These are phyloP conservation scores for Carcharodon carcharias DNA, from an alignment of 2,797 vertebrate species.

Conservation along the genomic window DNA sequence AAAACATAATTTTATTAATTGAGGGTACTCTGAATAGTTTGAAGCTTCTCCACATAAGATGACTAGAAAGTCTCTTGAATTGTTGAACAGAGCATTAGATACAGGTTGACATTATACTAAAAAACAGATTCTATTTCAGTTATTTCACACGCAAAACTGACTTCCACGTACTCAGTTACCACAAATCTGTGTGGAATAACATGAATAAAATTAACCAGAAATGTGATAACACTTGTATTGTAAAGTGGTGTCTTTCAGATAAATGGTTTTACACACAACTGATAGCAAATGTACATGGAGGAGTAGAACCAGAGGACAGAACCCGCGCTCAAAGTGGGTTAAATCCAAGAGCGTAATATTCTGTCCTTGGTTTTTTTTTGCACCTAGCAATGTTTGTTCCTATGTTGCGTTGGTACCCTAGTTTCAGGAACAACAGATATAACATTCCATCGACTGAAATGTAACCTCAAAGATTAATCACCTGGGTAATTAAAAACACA, in stretches of 20 bases:
- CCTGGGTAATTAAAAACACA: too few relatives aligned
- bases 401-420: too few relatives aligned
- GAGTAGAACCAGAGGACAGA: not conserved
- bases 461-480: too few relatives aligned
- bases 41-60: not conserved
- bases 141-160: not conserved
- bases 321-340: not conserved
- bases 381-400: too few relatives aligned
- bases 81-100: not conserved
- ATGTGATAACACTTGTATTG: not conserved
- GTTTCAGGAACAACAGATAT: too few relatives aligned
- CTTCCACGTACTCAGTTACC: not conserved
- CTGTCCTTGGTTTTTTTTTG: too few relatives aligned
- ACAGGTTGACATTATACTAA: not conserved
- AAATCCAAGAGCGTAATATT: not conserved
- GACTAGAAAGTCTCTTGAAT: not conserved
- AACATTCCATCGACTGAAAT: too few relatives aligned
- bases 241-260: not conserved
- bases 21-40: not conserved
- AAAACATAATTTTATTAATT: not conserved
- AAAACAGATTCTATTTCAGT: not conserved
- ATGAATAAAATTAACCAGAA: not conserved
- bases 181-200: not conserved
- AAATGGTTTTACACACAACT: not conserved
- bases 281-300: not conserved